Evolutionary conservation across 2,113 vertebrate species (phyloP), one percentile per base, ranked within the genome.

Genomic region (Jaculus jaculus): DNA sequence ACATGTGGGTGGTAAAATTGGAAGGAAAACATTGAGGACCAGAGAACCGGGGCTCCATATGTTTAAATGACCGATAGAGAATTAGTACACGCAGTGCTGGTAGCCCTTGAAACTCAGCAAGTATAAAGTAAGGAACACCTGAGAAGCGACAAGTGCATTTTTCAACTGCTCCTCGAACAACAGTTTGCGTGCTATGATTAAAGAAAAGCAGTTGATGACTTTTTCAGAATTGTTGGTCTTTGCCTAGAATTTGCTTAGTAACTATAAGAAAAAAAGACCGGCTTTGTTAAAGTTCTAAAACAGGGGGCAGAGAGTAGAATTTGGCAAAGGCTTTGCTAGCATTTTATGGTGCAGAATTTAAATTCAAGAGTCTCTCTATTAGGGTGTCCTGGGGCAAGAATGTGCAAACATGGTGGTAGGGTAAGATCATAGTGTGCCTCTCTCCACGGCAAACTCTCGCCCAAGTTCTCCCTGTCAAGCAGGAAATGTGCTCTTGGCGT

Each of bases 81-180:
- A 4, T 66, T 32, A 69, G 21, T 37, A 26, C 28, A 71, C 32
- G 78, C 3, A 37, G n/a, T 87, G 30, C 66, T 90, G 85, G 84
- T 24, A 1, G 8, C 91, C 97, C 87, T 78, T 92, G 13, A 92
- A 90, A 93, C 91, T 80, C 54, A 68, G 39, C 32, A 87, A 87
- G 74, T 85, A 54, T 72, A 83, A 96, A 94, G 61, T n/a, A 79
- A 95, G 68, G 60, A 89, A 83, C 1, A 3, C 37, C 58, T n/a
- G 71, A 77, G 26, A 93, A 58, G 60, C 65, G 2, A 12, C 71
- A 32, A 42, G 28, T 17, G 1, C 12, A 10, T 83, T 90, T 96
- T 90, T 89, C 87, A 96, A 89, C 54, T 90, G 78, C 28, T 96
- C 96, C 93, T 96, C 96, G 95, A 26, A 97, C 60, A 87, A 65